Conservation (phyloP, 2,113 vertebrate species). For the Silurus meridionalis region DNA sequence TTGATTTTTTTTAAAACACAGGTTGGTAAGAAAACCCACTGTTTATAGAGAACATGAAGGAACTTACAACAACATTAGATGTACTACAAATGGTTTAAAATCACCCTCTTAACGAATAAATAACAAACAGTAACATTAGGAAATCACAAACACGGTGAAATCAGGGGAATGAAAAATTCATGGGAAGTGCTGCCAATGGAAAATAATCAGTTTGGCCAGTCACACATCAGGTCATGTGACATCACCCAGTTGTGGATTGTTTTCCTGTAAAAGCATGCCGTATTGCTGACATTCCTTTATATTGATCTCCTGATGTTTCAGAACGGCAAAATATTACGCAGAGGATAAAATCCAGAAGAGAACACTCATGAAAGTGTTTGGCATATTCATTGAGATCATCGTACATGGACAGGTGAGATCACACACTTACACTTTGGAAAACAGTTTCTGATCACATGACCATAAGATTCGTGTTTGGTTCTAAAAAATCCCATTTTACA, state of each 20-base stretch:
- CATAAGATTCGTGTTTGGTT: no score
- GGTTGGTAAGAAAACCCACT: no score
- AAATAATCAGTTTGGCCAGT: background rate
- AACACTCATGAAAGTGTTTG: slow-evolving; percentile 91
- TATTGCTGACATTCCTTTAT: no score
- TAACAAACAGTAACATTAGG: background rate
- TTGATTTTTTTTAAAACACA: background rate
- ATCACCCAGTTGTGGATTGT: background rate
- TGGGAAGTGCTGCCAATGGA: background rate
- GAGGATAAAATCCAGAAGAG: slow-evolving; percentile 74
- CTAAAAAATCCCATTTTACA: no score
- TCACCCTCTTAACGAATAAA: background rate
- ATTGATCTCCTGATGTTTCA: slow-evolving; percentile 43
- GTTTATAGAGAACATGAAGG: background rate
- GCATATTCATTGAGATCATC: slow-evolving; percentile 88
- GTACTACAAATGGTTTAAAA: background rate
- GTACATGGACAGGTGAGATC: slow-evolving; percentile 84
- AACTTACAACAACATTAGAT: background rate
- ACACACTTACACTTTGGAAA: background rate
- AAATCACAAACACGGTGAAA: background rate
- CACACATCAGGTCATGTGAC: background rate
- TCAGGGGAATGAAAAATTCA: background rate
- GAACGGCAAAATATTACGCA: slow-evolving; percentile 85
- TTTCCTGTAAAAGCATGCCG: background rate
- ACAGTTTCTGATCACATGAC: no score